Percentiles rank a stretch among this genome's conserved stretches.
Conservation (phyloP, 1,140 invertebrate genomes). For the Drosophila dunni region DNA sequence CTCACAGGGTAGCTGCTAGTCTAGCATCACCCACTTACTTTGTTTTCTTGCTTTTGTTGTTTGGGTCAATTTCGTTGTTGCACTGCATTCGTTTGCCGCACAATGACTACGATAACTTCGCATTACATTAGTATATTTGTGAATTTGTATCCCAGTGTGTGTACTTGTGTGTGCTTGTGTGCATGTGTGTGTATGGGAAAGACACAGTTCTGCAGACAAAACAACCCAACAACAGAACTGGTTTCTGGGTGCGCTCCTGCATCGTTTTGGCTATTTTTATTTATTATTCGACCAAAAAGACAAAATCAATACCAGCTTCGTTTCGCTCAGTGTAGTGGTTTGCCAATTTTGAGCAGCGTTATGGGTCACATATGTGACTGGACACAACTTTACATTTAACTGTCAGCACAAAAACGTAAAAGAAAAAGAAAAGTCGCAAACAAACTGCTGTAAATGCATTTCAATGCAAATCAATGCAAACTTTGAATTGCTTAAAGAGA, state of each 20-base stretch:
- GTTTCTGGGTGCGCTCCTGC: conserved; percentile 63
- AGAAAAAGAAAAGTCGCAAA: conserved; percentile 5
- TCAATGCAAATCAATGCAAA: conserved; percentile 54
- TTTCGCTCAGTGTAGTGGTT: conserved; percentile 28
- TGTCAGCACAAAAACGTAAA: conserved; percentile 46
- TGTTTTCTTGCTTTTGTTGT: conserved; percentile 25
- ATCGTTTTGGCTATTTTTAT: conserved; percentile 64
- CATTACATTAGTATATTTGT: conserved; percentile 75
- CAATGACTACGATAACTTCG: conserved; percentile 79
- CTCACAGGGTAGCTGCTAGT: background rate
- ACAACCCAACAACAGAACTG: conserved; percentile 48
- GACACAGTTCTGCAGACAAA: conserved; percentile 67
- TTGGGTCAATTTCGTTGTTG: conserved; percentile 76
- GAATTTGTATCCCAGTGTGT: conserved; percentile 6
- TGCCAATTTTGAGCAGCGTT: conserved; percentile 37
- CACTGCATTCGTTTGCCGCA: conserved; percentile 75
- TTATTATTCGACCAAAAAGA: conserved; percentile 73
- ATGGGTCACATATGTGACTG: conserved; percentile 51
- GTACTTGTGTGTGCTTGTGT: conserved; percentile 17
- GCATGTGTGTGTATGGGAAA: conserved; percentile 65
- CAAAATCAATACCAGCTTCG: conserved; percentile 62
- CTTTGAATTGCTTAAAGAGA: conserved; percentile 18
- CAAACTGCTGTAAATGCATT: conserved; percentile 60
- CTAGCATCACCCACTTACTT: conserved; percentile 5
- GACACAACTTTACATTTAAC: conserved; percentile 61